phyloP scores from a whole-genome alignment of 2,797 vertebrate species.

The Eidolon dupreanum region DNA sequence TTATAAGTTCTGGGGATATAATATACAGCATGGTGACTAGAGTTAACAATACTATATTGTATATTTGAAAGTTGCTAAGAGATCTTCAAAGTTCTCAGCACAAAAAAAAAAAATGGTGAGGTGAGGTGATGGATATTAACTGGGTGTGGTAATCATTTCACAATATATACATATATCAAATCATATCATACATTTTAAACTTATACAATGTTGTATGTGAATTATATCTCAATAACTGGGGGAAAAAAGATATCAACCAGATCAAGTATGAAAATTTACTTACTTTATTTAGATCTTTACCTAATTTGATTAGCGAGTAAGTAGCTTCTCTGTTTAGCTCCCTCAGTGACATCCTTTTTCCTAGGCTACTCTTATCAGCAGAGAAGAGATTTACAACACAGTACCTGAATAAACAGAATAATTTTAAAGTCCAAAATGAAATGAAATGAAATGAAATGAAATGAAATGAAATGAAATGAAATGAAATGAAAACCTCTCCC shows the following conservation, averaged over 20 bases:
- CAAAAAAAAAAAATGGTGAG: not conserved
- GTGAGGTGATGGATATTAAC: not conserved
- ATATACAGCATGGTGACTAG: not conserved
- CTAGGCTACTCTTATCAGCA: not conserved
- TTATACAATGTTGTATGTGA: not conserved
- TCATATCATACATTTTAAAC: not conserved
- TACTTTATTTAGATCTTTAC: slow-evolving; percentile 41
- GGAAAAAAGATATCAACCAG: not conserved
- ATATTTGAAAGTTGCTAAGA: not conserved
- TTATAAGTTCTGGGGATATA: not conserved
- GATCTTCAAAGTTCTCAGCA: not conserved
- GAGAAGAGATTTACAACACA: slow-evolving; percentile 18
- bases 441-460: not conserved
- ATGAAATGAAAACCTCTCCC: not conserved
- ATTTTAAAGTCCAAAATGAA: not conserved
- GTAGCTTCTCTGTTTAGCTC: not conserved
- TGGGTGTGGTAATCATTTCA: not conserved
- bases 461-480: not conserved
- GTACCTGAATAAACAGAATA: slow-evolving; percentile 23
- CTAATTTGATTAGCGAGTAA: slow-evolving; percentile 1
- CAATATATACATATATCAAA: not conserved
- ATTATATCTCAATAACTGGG: not conserved
- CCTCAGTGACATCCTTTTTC: not conserved
- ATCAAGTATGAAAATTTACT: slow-evolving; percentile 28
- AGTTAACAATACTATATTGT: not conserved